Evolutionary conservation across 1,140 invertebrate species (phyloP), one percentile per base, ranked within the genome.

Genomic region (Proctacanthus coquilletti): DNA sequence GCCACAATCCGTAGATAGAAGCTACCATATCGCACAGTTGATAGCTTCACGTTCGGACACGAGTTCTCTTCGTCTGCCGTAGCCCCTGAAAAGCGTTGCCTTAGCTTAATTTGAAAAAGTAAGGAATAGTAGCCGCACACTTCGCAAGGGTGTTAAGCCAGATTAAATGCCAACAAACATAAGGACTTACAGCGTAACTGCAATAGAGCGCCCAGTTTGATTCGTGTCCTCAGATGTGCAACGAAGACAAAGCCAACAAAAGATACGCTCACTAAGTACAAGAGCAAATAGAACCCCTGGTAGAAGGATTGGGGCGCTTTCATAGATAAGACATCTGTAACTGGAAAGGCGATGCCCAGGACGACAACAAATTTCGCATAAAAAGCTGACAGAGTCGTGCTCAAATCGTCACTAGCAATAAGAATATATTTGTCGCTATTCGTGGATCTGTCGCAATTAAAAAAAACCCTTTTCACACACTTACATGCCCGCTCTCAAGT

Each of bases 1-100:
- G 83, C 82, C 34, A 87, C 87, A 34, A 91, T 80, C 42, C 87
- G 66, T 3, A 92, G 68, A 56, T 92, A 93, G 50, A 92, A 86
- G 49, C 82, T 88, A 13, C 86, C 87, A 47, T 81, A 84, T 51
- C 79, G 72, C 5, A 50, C 53, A 1, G 53, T 52, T 34, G 57
- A 51, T 14, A 52, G 53, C 37, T 60, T 60, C 0, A 53, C 40
- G 31, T 56, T 50, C 6, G 55, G 45, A 36, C 56, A 55, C 40
- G 51, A 52, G 30, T 49, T 56, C 31, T 51, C 49, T 29, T 50
- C 56, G 41, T 59, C 56, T 60, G 39, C 10, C 9, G 11, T 23
- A 10, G 10, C 15, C 13, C 6, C 8, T 13, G 6, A 17, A 15
- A n/a, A n/a, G 10, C 11, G 13, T 34, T 10, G 20, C 52, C 61